Conservation (phyloP, 2,797 vertebrate species). For the Agapornis canus region DNA sequence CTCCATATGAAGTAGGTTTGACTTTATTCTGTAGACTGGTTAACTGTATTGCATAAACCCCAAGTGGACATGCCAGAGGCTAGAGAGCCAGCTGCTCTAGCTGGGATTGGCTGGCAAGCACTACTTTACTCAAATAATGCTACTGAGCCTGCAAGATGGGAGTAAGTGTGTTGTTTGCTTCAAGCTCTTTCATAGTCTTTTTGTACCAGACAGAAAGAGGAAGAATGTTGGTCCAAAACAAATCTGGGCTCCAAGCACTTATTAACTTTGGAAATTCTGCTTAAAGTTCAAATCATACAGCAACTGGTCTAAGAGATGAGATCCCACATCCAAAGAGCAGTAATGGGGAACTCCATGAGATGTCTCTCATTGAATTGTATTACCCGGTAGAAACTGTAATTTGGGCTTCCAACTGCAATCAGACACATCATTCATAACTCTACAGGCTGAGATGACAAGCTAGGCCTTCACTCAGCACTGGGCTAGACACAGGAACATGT, state of each 20-base stretch:
- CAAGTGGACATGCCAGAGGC: background rate
- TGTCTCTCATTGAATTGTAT: background rate
- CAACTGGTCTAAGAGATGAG: background rate
- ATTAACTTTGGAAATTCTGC: background rate
- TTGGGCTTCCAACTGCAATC: background rate
- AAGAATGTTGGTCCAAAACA: background rate
- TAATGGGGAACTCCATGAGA: background rate
- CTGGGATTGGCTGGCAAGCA: background rate
- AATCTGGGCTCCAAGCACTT: background rate
- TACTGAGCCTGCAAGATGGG: background rate
- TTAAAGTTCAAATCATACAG: background rate
- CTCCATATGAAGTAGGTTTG: background rate
- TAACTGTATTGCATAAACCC: background rate
- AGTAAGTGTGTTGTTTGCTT: background rate
- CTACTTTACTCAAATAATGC: background rate
- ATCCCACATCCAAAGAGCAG: background rate
- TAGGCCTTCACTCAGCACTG: background rate
- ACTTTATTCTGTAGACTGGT: background rate
- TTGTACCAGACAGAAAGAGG: background rate
- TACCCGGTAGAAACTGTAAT: background rate
- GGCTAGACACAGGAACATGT: background rate
- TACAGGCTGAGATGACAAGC: background rate
- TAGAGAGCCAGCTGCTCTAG: background rate
- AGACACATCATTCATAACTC: background rate
- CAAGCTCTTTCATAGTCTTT: background rate